Base-by-base conservation (phyloP, 2,113 vertebrate genomes). In the Tinamus guttatus region DNA sequence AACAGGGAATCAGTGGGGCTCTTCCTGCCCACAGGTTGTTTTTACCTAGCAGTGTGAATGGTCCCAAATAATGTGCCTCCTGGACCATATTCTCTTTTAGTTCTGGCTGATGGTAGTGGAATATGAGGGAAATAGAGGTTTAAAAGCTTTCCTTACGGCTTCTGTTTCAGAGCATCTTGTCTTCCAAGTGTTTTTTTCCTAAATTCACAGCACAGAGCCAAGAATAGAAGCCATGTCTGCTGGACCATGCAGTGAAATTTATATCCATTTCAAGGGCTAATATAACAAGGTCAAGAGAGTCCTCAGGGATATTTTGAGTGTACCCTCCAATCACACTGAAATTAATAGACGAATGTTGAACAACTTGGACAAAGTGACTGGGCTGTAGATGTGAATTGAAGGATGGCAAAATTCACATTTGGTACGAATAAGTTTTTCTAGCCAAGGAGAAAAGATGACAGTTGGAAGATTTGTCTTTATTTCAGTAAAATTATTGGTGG, bases 231-330 rank as follows among this genome's bases (percentile, higher is more conserved):
- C 51, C 45, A 25, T 47, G 60, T 87, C 54, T 93, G 41, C 51
- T 95, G 79, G 89, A 60, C 68, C 79, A 49, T n/a, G 17, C 85
- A 70, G 54, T 71, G 77, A 83, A 68, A 91, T 95, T 84, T 75
- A 88, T 95, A 88, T 90, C 82, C 30, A 52, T 95, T 90, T 88
- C 79, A 77, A 80, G 51, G 47, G 51, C 59, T 93, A 67, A 87
- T 77, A 24, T 1, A 89, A 54, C 67, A 91, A 95, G 93, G 95
- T 83, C 94, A 83, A 18, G 45, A 82, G 36, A 85, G 51, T 74
- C 85, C 85, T 51, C 41, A 59, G 85, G 83, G 87, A 64, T 56
- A 83, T 81, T 74, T 71, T 34, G 76, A 71, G 25, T 88, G 85
- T 78, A 76, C 87, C 80, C 80, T 94, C 62, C 78, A 87, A 76